phyloP scores from a whole-genome alignment of 2,888 invertebrate genomes.

The Drosophila helvetica region DNA sequence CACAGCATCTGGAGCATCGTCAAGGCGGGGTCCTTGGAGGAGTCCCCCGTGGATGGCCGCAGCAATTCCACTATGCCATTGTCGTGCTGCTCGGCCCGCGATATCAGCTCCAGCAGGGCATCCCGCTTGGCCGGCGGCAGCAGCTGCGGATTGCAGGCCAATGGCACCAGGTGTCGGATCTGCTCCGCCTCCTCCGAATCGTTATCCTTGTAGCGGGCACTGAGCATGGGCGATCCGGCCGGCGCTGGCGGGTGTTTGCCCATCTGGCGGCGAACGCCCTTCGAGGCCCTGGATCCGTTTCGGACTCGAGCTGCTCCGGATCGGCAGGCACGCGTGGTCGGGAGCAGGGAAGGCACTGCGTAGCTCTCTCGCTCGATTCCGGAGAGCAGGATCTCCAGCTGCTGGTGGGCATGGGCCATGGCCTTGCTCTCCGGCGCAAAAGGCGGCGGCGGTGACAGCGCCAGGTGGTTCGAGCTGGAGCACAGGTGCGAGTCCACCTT shows the following conservation, averaged over 20 bases:
- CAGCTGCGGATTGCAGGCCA: constrained; percentile 49
- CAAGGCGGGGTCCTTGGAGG: constrained; percentile 32
- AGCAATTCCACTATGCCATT: constrained; percentile 50
- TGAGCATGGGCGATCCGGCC: constrained; percentile 48
- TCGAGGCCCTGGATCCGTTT: background rate
- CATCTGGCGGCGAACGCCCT: constrained; percentile 37
- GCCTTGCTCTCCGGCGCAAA: constrained; percentile 12
- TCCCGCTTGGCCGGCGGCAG: constrained; percentile 41
- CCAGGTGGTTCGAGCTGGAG: background rate
- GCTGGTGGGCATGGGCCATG: constrained; percentile 52
- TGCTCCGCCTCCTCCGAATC: background rate
- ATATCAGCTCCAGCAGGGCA: constrained; percentile 48
- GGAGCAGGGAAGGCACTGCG: constrained; percentile 1
- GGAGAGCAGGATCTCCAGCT: constrained; percentile 54
- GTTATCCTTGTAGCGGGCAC: constrained; percentile 24
- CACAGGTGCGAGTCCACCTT: constrained; percentile 32
- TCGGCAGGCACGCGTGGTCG: background rate
- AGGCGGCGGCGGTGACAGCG: background rate
- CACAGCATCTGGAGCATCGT: constrained; percentile 57
- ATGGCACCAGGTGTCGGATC: constrained; percentile 35
- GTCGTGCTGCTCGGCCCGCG: constrained; percentile 46
- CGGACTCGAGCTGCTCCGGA: constrained; percentile 7
- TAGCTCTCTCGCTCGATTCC: constrained; percentile 47
- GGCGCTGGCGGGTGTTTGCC: constrained; percentile 54
- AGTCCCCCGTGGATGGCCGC: constrained; percentile 28